Base-by-base conservation (phyloP, 2,113 vertebrate genomes). In the Callorhinus ursinus region DNA sequence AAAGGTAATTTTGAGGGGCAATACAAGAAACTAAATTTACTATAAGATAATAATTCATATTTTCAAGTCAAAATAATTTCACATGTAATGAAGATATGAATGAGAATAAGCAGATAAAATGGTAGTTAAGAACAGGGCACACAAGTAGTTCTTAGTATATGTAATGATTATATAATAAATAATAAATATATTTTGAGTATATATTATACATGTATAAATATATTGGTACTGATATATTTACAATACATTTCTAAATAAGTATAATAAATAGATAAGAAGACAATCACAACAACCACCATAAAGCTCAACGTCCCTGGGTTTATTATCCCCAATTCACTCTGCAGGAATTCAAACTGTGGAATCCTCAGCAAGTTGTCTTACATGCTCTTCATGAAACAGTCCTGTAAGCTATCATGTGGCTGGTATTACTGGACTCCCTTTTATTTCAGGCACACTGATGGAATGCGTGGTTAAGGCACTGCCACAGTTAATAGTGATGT, bases 41-140 rank as follows among this genome's bases (percentile, higher is more conserved):
- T 57, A 8, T 42, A 28, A n/a, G 55, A 80, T 67, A 49, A 51
- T 69, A 85, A 96, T 81, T 90, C 26, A 67, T 59, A 51, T 42
- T 79, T 79, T 94, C 39, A 92, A 87, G 7, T 57, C 26, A 84
- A 90, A 89, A 92, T 87, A 79, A 95, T 93, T 53, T 96, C 22
- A 88, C 76, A 74, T 39, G 1, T 36, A 69, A 46, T 71, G 16
- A 85, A 15, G 9, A 11, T 33, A 89, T 55, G 36, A 33, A 89
- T 55, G 36, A 33, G 14, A 82, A 55, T 85, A 88, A 91, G 71
- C 14, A 88, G 19, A n/a, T 85, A 72, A 76, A 85, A 5, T 33
- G 6, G 1, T 71, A 9, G 12, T 67, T 76, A 84, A 77, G 24
- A 74, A 90, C 36, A 90, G 26, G 69, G 26, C 5, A 76, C 33